Base-by-base conservation (phyloP, 2,797 vertebrate genomes). In the Sebastes vulpes region DNA sequence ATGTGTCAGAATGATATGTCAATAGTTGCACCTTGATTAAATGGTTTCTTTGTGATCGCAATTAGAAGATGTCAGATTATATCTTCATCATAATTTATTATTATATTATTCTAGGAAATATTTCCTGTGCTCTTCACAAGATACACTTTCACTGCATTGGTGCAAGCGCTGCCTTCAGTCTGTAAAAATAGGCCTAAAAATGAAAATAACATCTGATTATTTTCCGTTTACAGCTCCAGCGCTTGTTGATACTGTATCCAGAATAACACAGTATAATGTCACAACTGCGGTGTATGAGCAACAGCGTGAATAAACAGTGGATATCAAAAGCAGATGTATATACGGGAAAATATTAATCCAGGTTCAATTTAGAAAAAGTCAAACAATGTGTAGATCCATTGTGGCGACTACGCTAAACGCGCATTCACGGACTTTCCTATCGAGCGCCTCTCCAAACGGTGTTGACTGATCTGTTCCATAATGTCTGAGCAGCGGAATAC, bases 291-390 rank as follows among this genome's bases (percentile, higher is more conserved):
- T 16, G 18, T 25, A 76, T 58, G 38, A 50, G 74, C 46, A 66
- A 74, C 53, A 66, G 56, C 16, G 38, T 61, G 53, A 87, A 75
- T 74, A 80, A 77, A 84, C 26, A 69, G 6, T 61, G 71, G 26
- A 74, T 82, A 90, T 79, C 75, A 88, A 77, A 84, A 87, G 74
- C 84, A 86, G 83, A 91, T 89, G 84, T 82, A 82, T 56, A 77
- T 59, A 75, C 1, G 11, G 57, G 75, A 72, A 88, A 87, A 89
- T 69, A 78, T 79, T 66, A 77, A 89, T 85, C 80, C 78, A 46
- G 52, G 57, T 72, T 86, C 57, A 80, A 35, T 75, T 79, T 25
- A 77, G 54, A 76, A 74, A 84, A 83, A 81, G 70, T 72, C 53
- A 79, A 77, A 79, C 71, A 81, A 79, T 76, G 73, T 75, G 72